Evolutionary conservation across 2,888 invertebrate genomes (phyloP).

Genomic region (Protophormia terraenovae): DNA sequence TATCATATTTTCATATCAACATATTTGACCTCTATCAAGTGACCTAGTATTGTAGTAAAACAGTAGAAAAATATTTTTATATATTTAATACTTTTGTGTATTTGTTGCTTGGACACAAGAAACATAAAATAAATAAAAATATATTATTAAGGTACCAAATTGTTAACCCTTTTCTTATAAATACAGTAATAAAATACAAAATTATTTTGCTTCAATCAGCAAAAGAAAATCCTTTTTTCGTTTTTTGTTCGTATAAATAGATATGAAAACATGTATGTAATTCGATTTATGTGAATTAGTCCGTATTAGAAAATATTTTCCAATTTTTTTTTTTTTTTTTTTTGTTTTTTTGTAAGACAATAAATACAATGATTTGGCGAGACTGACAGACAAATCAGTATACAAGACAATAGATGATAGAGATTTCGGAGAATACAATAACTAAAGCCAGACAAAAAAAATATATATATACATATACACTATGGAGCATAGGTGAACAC

Average conservation of each 20-base stretch:
- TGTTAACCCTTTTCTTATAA: not conserved
- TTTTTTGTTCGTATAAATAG: not conserved
- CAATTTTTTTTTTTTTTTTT: not conserved
- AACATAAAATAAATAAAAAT: not conserved
- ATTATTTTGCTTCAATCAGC: conserved; percentile 40
- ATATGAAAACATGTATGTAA: not conserved
- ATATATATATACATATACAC: too few relatives aligned
- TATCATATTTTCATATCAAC: not conserved
- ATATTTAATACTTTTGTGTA: not conserved
- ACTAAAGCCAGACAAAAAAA: not conserved
- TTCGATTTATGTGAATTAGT: conserved; percentile 13
- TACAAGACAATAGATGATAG: not conserved
- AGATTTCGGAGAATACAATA: too few relatives aligned
- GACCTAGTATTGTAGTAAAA: not conserved
- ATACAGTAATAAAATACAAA: conserved; percentile 32
- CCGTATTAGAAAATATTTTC: not conserved
- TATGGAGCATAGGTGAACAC: too few relatives aligned
- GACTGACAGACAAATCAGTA: not conserved
- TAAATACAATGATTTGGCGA: not conserved
- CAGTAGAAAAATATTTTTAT: not conserved
- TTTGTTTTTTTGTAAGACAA: not conserved
- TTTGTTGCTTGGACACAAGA: not conserved
- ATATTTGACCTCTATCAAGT: not conserved
- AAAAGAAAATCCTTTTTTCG: not conserved
- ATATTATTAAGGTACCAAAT: not conserved